A percentile compares a stretch with the other conserved stretches of the same genome.
These are phyloP conservation scores for Oscheius sp. DNA, from an alignment of 2,888 invertebrate species.

Conservation along the genomic window DNA sequence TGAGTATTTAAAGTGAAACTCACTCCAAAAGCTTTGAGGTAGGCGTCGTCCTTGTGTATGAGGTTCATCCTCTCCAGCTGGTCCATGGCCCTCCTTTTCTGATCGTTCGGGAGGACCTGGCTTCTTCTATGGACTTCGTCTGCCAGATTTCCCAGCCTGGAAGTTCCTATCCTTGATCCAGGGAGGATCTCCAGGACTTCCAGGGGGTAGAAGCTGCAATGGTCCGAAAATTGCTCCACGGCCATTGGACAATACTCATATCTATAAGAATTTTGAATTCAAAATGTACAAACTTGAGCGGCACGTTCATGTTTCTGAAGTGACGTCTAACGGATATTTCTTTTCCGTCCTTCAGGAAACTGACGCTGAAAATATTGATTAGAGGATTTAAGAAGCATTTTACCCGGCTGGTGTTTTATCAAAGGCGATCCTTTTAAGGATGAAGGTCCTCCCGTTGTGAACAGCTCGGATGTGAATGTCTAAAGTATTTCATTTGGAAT, in stretches of 20 bases:
- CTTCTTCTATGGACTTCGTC: not conserved
- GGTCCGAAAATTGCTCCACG: constrained; percentile 10
- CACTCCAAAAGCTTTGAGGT: no score
- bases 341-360: not conserved
- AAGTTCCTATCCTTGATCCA: constrained; percentile 36
- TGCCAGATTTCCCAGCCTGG: not conserved
- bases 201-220: constrained; percentile 30
- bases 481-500: no score
- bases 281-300: not conserved
- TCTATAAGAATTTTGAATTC: no score
- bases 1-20: no score
- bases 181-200: constrained; percentile 33
- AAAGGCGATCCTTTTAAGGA: no score
- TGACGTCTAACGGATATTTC: constrained; percentile 36
- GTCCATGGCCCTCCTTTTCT: no score
- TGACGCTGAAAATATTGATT: not conserved
- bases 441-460: not conserved
- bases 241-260: constrained; percentile 37
- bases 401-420: not conserved
- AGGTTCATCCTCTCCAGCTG: no score
- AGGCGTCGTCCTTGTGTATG: no score
- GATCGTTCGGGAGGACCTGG: not conserved
- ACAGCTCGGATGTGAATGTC: not conserved
- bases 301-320: constrained; percentile 29
- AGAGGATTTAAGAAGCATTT: not conserved